A percentile compares a stretch with the other conserved stretches of the same genome.
Evolutionary conservation across 2,797 vertebrate species (phyloP).

Genomic region (Ceryle rudis): DNA sequence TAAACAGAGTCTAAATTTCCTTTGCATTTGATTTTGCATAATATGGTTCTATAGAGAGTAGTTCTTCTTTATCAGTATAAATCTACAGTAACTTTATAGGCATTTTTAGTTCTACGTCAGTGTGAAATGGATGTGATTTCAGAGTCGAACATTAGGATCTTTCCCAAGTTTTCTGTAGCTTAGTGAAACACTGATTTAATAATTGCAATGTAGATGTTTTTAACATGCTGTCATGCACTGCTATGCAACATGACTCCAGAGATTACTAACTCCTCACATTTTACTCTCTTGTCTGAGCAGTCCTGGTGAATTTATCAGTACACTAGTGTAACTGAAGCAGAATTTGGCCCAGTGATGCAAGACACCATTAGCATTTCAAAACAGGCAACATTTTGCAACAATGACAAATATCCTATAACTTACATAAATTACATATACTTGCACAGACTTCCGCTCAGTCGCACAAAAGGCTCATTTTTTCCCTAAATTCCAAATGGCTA

Average conservation of each 20-base stretch:
- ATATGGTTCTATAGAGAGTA: background rate
- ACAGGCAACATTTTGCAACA: conserved; percentile 40
- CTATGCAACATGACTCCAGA: background rate
- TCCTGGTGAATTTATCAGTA: background rate
- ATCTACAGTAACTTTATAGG: background rate
- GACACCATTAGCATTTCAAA: conserved; percentile 59
- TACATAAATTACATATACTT: conserved; percentile 6
- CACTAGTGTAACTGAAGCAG: background rate
- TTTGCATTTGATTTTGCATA: background rate
- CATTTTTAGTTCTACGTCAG: background rate
- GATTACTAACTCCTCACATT: conserved; percentile 13
- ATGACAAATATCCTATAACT: conserved; percentile 5
- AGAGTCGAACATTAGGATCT: background rate
- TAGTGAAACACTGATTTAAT: background rate
- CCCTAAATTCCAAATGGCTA: background rate
- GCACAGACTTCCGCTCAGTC: background rate
- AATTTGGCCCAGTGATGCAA: conserved; percentile 38
- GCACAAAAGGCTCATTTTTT: background rate
- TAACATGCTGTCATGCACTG: background rate
- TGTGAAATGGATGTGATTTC: background rate
- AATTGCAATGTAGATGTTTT: background rate
- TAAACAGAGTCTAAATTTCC: background rate
- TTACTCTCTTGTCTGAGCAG: background rate
- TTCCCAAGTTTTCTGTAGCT: background rate
- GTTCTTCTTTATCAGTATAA: background rate